Conservation (phyloP, 2,113 vertebrate species). For the Oostethus manadensis region DNA sequence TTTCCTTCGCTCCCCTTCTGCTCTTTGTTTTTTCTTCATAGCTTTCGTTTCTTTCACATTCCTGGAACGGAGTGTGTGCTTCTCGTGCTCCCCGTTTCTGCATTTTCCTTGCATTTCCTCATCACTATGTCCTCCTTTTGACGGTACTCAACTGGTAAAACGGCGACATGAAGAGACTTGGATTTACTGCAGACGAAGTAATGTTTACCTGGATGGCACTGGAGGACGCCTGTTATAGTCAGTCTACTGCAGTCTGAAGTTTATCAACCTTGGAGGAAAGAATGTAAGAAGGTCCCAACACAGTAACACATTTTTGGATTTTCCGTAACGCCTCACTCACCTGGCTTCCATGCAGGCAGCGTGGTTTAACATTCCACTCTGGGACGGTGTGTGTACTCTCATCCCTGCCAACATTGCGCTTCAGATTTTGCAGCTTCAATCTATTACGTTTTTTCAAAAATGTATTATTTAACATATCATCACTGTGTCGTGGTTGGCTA, state of each 20-base stretch:
- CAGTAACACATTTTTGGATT: too few species aligned
- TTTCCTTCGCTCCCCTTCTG: constrained; percentile 48
- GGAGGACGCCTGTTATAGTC: constrained; percentile 12
- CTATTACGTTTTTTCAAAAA: too few species aligned
- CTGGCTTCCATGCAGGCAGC: too few species aligned
- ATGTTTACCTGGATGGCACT: constrained; percentile 48
- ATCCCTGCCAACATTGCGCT: too few species aligned
- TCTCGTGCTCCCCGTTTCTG: constrained; percentile 17
- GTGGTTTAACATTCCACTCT: too few species aligned
- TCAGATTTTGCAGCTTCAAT: too few species aligned
- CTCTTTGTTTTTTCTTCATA: constrained; percentile 57
- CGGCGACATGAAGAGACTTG: constrained; percentile 56
- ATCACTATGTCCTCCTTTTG: constrained; percentile 39
- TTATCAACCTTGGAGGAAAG: constrained; percentile 1
- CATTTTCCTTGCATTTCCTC: constrained; percentile 22
- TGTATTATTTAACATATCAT: too few species aligned
- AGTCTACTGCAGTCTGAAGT: constrained; percentile 2
- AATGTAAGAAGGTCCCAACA: constrained; percentile 9
- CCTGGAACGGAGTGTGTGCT: constrained; percentile 32
- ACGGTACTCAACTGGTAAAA: constrained; percentile 57
- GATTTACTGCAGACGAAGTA: constrained; percentile 54
- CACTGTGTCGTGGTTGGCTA: too few species aligned
- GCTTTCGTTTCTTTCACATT: constrained; percentile 58
- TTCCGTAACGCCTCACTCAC: too few species aligned
- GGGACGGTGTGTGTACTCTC: too few species aligned